These are phyloP conservation scores for Antheraea pernyi DNA, from an alignment of 1,140 invertebrate species.

Conservation along the genomic window DNA sequence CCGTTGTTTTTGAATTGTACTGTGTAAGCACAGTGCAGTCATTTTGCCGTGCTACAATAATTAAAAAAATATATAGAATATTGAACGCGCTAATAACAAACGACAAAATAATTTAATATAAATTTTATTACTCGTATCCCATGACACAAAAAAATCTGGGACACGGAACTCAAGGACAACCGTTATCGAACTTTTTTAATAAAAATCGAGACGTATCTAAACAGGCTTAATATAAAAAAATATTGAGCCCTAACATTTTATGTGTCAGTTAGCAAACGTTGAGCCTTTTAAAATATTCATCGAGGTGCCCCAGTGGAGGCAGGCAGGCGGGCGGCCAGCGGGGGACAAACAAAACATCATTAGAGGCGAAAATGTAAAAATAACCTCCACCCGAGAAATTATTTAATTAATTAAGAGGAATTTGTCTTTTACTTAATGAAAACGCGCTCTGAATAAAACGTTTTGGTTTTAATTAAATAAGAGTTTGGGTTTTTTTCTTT, in stretches of 20 bases:
- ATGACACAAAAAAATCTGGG: not conserved
- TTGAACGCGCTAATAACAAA: not conserved
- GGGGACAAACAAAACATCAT: conserved; percentile 37
- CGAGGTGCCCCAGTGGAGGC: conserved; percentile 9
- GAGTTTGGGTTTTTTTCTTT: conserved; percentile 18
- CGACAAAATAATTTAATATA: not conserved
- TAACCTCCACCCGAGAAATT: conserved; percentile 29
- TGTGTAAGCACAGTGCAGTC: too few relatives aligned
- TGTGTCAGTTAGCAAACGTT: conserved; percentile 27
- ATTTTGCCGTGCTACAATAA: too few relatives aligned
- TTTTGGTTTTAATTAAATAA: conserved; percentile 35
- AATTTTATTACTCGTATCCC: not conserved
- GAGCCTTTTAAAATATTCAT: conserved; percentile 44
- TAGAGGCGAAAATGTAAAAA: conserved; percentile 34
- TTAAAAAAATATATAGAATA: too few relatives aligned
- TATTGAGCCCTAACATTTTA: conserved; percentile 25
- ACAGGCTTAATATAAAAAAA: conserved; percentile 12
- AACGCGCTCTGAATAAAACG: conserved; percentile 30
- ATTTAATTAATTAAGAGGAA: conserved; percentile 45
- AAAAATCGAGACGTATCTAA: not conserved
- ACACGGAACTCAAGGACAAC: not conserved
- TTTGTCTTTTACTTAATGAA: conserved; percentile 32
- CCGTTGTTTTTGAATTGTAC: too few relatives aligned
- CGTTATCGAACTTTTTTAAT: not conserved
- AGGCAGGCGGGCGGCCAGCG: not conserved